Evolutionary conservation across 1,140 invertebrate genomes (phyloP).

Genomic region (Carposina sasakii): DNA sequence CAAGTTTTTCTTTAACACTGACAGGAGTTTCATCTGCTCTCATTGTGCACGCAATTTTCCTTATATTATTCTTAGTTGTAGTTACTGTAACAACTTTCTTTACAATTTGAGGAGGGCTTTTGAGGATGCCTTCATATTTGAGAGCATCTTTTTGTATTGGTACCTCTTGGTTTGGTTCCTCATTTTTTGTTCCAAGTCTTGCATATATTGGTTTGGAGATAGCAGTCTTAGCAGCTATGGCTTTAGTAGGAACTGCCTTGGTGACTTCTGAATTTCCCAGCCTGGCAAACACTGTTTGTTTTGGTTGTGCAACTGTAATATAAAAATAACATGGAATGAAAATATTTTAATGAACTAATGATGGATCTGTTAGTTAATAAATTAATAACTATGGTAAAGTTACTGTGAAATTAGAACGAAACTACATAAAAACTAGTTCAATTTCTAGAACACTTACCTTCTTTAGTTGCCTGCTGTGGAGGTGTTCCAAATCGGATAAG

Average conservation of each 20-base stretch:
- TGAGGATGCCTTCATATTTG: conserved; percentile 66
- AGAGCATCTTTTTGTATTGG: conserved; percentile 55
- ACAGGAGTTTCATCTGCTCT: conserved; percentile 59
- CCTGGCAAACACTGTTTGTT: conserved; percentile 49
- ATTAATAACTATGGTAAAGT: too few relatives aligned
- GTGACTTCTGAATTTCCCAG: conserved; percentile 43
- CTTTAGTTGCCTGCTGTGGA: conserved; percentile 26
- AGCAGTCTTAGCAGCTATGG: conserved; percentile 7
- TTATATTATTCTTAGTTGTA: conserved; percentile 40
- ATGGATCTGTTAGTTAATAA: too few relatives aligned
- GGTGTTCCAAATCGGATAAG: conserved; percentile 42
- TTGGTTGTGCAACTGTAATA: conserved; percentile 34
- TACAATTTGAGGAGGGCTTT: conserved; percentile 29
- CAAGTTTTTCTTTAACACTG: conserved; percentile 60
- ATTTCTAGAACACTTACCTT: too few relatives aligned
- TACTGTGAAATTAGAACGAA: too few relatives aligned
- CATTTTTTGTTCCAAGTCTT: conserved; percentile 50
- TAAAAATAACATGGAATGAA: too few relatives aligned
- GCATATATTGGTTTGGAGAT: conserved; percentile 50
- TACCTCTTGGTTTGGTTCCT: conserved; percentile 14
- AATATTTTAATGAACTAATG: too few relatives aligned
- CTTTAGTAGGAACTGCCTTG: conserved; percentile 13
- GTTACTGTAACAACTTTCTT: conserved; percentile 58
- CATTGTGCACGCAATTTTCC: conserved; percentile 59
- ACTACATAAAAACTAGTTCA: too few relatives aligned